Evolutionary conservation across 2,113 vertebrate species (phyloP), one percentile per base, ranked within the genome.

Genomic region (Labeo rohita): DNA sequence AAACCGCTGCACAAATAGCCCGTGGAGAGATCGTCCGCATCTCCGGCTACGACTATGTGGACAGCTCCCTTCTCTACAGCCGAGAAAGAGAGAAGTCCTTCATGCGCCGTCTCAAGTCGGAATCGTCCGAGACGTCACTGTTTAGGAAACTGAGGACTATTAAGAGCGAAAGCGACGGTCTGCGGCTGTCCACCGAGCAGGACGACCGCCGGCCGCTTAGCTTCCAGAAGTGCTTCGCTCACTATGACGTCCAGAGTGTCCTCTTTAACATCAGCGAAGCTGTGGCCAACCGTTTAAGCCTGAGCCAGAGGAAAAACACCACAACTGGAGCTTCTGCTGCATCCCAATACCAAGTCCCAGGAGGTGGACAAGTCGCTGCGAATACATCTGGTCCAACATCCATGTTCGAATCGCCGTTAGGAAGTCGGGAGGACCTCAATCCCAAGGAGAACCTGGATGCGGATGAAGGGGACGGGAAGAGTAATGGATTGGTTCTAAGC

Each of bases 181-280:
- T 98, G 73, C 95, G 95, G 80, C 96, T 98, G 74, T 95, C 95
- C 0, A 84, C 96, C 0, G 97, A 98, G 13, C 91, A 94, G 56
- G 97, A 98, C 0, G 98, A 98, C 21, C 88, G 94, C 23, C 94
- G 96, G 21, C 93, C 96, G 0, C 96, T 97, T 91, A 96, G 96
- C 84, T 98, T 97, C 80, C 98, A 99, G 84, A 98, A 97, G 89
- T 99, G 97, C 91, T 99, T 99, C 83, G 96, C 98, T 23, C 98
- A 99, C 91, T 99, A 99, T 2, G 98, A 99, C 47, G 98, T 99
- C 80, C 98, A 99, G 94, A 99, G 98, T 21, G 91, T 98, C 83
- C 95, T 99, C 91, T 99, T 99, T 91, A 98, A 98, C 88, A 96
- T 99, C 90, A 97, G 97, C 0, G 97, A 99, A 89, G 98, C 97